Evolutionary conservation across 2,113 vertebrate genomes (phyloP), one percentile per base, ranked within the genome.

Genomic region (Tragelaphus imberbis): DNA sequence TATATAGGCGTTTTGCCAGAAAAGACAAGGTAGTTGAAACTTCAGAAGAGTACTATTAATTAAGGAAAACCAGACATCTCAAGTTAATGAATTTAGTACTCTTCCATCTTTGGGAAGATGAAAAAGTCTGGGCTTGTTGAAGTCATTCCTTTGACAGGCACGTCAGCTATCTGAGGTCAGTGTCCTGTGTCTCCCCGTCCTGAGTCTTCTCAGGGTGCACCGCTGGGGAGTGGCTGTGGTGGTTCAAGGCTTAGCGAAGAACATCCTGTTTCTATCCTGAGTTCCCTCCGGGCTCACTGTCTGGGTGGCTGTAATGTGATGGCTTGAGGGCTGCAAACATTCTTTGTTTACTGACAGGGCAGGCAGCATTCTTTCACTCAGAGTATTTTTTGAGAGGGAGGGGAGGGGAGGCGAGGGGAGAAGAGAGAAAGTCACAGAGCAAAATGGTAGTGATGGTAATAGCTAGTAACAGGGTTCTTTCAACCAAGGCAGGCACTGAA

Each of bases 151-250:
- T n/a, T 33, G 79, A 21, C 51, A 21, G 49, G 49, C 30, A 13
- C 79, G 49, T 81, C 79, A 25, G 28, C 49, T 23, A 12, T 21
- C 49, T 13, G 49, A 30, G 79, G 49, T 11, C 17, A 21, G 49
- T 40, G 36, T 40, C 68, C 68, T 40, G n/a, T 40, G 21, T 12
- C 7, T 53, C 17, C 49, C 30, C 17, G 11, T 53, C 10, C 79
- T 21, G 49, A 81, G 28, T 81, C 9, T 81, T 30, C 79, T n/a
- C 17, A 1, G 5, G 49, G 9, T 13, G 30, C 30, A 1, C 79
- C 30, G 11, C 3, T 33, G 47, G 5, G 30, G 49, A 19, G 28
- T 21, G 49, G 28, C 79, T n/a, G 79, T 10, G 0, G 49, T 0
- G 49, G 49, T 49, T 81, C 3, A 16, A 33, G 47, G 47, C 79